Evolutionary conservation across 2,888 invertebrate genomes (phyloP).

Genomic region (Synergus gifuensis): DNA sequence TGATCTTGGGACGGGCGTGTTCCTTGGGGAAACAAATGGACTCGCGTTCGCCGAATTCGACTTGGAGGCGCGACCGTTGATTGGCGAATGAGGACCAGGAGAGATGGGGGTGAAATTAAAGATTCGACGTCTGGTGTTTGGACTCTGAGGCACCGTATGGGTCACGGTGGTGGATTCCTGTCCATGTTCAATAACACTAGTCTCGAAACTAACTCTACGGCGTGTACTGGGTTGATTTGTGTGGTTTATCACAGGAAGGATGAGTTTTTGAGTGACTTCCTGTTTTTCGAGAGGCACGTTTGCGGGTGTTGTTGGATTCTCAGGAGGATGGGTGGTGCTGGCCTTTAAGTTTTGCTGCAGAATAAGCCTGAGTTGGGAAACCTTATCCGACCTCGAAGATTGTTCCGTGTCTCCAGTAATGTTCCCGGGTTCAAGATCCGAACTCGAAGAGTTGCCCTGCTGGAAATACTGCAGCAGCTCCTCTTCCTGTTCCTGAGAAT

Average conservation of each 20-base stretch:
- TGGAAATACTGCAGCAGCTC: conserved; percentile 91
- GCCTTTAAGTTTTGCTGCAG: conserved; percentile 84
- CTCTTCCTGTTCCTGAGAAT: conserved; percentile 90
- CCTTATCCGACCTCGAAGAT: conserved; percentile 81
- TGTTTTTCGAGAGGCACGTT: conserved; percentile 62
- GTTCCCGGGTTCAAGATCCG: conserved; percentile 67
- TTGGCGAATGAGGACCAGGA: conserved; percentile 85
- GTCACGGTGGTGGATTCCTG: conserved; percentile 68
- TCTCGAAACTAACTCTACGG: conserved; percentile 82
- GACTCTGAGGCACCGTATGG: conserved; percentile 84
- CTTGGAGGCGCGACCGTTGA: conserved; percentile 80
- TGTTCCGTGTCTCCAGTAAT: conserved; percentile 63
- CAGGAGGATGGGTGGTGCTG: conserved; percentile 68
- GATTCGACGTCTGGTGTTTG: conserved; percentile 87
- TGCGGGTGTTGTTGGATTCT: conserved; percentile 55
- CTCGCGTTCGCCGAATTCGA: conserved; percentile 85
- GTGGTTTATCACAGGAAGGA: conserved; percentile 71
- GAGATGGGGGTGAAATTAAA: conserved; percentile 94
- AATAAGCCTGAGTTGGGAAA: conserved; percentile 86
- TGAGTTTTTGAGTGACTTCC: conserved; percentile 64
- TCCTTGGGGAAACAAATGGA: conserved; percentile 90
- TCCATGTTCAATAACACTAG: conserved; percentile 71
- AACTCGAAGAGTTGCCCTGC: conserved; percentile 78
- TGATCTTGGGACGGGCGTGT: conserved; percentile 86
- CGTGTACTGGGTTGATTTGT: conserved; percentile 66